These are phyloP conservation scores for Poicephalus meyeri DNA, from an alignment of 2,113 vertebrate genomes.

Conservation along the genomic window DNA sequence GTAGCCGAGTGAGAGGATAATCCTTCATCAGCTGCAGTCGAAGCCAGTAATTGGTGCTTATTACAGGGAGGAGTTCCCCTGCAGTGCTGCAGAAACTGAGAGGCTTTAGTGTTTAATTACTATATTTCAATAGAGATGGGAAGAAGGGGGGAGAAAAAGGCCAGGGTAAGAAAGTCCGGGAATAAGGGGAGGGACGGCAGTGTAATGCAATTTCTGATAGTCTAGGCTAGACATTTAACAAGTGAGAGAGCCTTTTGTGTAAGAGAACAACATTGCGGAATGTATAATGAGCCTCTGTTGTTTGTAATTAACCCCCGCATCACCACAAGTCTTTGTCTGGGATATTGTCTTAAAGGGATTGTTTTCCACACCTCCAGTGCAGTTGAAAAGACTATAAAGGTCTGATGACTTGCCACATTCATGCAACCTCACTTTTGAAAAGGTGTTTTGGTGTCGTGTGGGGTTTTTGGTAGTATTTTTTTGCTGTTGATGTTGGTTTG, in stretches of 20 bases:
- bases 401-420: background rate
- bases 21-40: slow-evolving; percentile 85
- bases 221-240: slow-evolving; percentile 65
- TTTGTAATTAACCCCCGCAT: slow-evolving; percentile 68
- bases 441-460: background rate
- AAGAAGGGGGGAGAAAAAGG: background rate
- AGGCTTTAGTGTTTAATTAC: slow-evolving; percentile 84
- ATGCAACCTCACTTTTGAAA: background rate
- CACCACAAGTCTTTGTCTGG: slow-evolving; percentile 50
- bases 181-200: slow-evolving; percentile 54
- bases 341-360: slow-evolving; percentile 32
- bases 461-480: background rate
- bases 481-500: background rate
- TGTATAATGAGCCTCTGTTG: slow-evolving; percentile 66
- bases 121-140: slow-evolving; percentile 72
- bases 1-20: slow-evolving; percentile 82
- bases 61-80: slow-evolving; percentile 83
- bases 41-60: slow-evolving; percentile 83
- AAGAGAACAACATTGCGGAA: slow-evolving; percentile 60
- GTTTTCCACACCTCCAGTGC: slow-evolving; percentile 40
- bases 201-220: slow-evolving; percentile 65
- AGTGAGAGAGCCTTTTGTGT: slow-evolving; percentile 62
- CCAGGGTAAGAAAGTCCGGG: slow-evolving; percentile 52
- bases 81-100: slow-evolving; percentile 81
- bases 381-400: background rate